Evolutionary conservation across 2,888 invertebrate genomes (phyloP), one percentile per base, ranked within the genome.

Genomic region (Athalia circularis): DNA sequence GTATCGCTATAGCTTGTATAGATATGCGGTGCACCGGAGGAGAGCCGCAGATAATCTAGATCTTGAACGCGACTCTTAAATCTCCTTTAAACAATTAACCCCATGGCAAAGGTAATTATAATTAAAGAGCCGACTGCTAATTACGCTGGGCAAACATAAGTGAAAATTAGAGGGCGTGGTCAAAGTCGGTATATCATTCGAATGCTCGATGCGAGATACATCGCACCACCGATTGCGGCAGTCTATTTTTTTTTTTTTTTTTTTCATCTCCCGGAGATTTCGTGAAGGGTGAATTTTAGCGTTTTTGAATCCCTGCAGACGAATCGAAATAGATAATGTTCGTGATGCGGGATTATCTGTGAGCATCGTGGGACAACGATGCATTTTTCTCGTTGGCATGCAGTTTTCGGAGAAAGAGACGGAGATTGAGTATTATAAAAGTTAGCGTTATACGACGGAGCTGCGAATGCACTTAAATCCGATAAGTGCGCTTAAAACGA

Each of bases 111-210:
- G 67, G 77, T 84, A 85, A 85, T 84, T 81, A 81, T 85, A 85
- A 84, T 83, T 83, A 81, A 80, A 81, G 79, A 77, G 83, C 80
- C 78, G 83, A 85, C 83, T 81, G 82, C 81, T 85, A 83, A 86
- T 85, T 85, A 82, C 81, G 81, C 78, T 79, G 80, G 65, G 43
- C 68, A 67, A 77, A 79, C 65, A 78, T 81, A 83, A 84, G 83
- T 84, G 81, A 84, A 85, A 85, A 86, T 81, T 81, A 83, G 81
- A 77, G 81, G 84, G 83, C 84, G 83, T 82, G 82, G 6, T 80
- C 79, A 79, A 61, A 0, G 82, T 78, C 81, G 78, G 82, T 86
- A 86, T 81, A 82, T 86, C 81, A 84, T 80, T 79, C 65, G 74
- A 80, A 65, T 77, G 78, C 79, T 75, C 52, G 75, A 74, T 65